Evolutionary conservation across 2,888 invertebrate species (phyloP).

Genomic region (Mythimna vitellina): DNA sequence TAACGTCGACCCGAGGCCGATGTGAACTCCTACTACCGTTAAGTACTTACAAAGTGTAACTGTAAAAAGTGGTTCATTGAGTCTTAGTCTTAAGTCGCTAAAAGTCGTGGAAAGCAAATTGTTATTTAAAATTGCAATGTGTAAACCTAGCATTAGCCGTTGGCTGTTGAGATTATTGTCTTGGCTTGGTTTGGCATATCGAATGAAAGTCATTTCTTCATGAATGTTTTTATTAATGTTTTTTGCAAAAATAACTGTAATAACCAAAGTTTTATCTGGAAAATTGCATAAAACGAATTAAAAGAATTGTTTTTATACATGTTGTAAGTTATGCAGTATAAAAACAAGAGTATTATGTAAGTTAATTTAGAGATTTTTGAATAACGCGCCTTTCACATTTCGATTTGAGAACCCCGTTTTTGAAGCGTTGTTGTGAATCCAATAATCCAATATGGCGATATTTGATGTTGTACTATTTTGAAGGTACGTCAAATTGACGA

Average conservation of each 20-base stretch:
- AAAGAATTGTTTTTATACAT: background rate
- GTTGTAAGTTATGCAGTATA: background rate
- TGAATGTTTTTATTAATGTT: background rate
- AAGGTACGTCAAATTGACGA: slow-evolving; percentile 91
- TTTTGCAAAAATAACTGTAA: background rate
- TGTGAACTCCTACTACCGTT: too few species aligned
- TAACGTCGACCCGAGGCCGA: too few species aligned
- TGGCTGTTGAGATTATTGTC: slow-evolving; percentile 32
- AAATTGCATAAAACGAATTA: background rate
- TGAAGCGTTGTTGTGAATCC: slow-evolving; percentile 93
- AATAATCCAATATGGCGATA: slow-evolving; percentile 93
- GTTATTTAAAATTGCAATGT: background rate
- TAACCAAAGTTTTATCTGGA: background rate
- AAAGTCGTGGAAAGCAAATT: too few species aligned
- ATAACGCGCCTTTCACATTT: slow-evolving; percentile 78
- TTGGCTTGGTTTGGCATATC: slow-evolving; percentile 1
- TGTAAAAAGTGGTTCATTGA: too few species aligned
- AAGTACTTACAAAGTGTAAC: too few species aligned
- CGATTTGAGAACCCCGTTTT: slow-evolving; percentile 89
- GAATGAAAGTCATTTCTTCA: slow-evolving; percentile 8
- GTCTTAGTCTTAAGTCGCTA: too few species aligned
- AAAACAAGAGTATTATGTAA: slow-evolving; percentile 23
- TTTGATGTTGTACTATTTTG: slow-evolving; percentile 90
- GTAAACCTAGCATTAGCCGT: background rate
- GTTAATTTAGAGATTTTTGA: slow-evolving; percentile 63